Conservation (phyloP, 2,113 vertebrate species). For the Fregetta grallaria region DNA sequence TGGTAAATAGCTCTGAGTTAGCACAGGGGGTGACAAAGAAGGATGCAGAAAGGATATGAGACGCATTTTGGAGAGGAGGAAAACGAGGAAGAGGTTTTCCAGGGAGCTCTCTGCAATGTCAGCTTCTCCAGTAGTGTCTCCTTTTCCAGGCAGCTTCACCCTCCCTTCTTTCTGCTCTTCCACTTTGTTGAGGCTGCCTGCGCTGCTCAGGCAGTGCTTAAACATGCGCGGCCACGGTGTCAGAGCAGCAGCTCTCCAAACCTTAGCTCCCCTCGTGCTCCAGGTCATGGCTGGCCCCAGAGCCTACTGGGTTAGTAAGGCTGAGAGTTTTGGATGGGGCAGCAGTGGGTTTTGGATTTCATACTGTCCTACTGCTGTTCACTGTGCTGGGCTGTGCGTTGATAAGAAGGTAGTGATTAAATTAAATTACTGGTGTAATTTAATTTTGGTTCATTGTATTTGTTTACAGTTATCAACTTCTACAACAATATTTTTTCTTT, state of each 20-base stretch:
- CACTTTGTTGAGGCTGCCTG: not conserved
- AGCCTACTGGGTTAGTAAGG: accelerated
- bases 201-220: not conserved
- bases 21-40: not conserved
- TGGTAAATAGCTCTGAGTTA: not conserved
- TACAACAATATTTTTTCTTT: not conserved
- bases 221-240: accelerated
- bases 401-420: not conserved
- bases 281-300: not conserved
- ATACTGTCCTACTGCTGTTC: not conserved
- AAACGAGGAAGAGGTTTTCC: not conserved
- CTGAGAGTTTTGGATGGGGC: not conserved
- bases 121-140: not conserved
- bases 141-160: not conserved
- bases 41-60: not conserved
- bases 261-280: not conserved
- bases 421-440: not conserved
- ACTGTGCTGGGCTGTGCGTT: not conserved
- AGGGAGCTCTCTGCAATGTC: not conserved
- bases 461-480: not conserved
- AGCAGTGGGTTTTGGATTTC: not conserved
- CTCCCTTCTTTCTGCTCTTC: not conserved
- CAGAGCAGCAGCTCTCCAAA: not conserved
- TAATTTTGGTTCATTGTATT: not conserved
- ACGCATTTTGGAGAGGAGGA: not conserved